A percentile compares a stretch with the other conserved stretches of the same genome.
Evolutionary conservation across 2,113 vertebrate species (phyloP).

Genomic region (Myanophis thanlyinensis): DNA sequence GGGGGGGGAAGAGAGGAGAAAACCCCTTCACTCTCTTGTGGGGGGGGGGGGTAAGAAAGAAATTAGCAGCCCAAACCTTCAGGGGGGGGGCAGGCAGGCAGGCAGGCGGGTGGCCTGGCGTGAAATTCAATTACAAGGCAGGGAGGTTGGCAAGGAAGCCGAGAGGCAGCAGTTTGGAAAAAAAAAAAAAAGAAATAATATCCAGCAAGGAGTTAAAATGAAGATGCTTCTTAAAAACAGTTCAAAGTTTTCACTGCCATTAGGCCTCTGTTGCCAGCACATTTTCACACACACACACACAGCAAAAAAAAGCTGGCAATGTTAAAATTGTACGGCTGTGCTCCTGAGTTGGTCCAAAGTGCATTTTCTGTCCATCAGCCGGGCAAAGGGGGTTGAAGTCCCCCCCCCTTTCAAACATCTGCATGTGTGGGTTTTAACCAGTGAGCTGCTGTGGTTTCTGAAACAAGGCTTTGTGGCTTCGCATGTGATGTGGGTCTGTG

Average conservation of each 20-base stretch:
- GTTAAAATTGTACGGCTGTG: no score
- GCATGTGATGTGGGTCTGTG: background rate
- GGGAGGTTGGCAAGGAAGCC: background rate
- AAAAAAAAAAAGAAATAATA: background rate
- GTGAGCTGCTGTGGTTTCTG: background rate
- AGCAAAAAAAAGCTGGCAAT: background rate
- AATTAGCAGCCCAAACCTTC: background rate
- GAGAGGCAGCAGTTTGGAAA: background rate
- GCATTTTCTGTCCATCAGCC: background rate
- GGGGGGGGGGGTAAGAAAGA: background rate
- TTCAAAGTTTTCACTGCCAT: background rate
- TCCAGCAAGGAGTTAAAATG: background rate
- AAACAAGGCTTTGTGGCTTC: background rate
- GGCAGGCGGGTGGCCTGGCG: slow-evolving; percentile 13
- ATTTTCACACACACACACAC: background rate
- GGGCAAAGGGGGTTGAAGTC: background rate
- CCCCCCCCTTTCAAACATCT: background rate
- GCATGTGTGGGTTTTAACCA: background rate
- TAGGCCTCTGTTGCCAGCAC: background rate
- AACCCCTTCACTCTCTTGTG: background rate
- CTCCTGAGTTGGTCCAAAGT: slow-evolving; percentile 5
- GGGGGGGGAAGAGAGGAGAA: background rate
- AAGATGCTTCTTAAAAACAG: background rate
- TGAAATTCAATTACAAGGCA: slow-evolving; percentile 20
- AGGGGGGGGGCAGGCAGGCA: background rate